Evolutionary conservation across 1,140 invertebrate species (phyloP).

Genomic region (Drosophila kikkawai): DNA sequence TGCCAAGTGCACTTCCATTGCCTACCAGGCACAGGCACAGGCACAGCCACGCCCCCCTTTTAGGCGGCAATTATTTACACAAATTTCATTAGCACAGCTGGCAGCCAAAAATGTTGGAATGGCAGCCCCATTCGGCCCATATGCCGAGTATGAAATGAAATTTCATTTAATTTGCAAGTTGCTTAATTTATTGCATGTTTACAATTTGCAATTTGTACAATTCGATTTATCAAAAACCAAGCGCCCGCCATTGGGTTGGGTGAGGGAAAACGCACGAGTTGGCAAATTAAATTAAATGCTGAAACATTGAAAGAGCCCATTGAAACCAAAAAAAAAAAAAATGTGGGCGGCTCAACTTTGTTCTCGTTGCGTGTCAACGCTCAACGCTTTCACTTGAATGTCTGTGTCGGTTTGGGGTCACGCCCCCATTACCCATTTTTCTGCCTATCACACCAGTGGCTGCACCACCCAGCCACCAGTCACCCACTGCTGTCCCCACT

Average conservation of each 20-base stretch:
- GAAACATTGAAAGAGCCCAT: constrained; percentile 43
- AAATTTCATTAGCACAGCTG: constrained; percentile 78
- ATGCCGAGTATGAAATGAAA: constrained; percentile 54
- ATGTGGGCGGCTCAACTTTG: constrained; percentile 41
- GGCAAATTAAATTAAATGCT: constrained; percentile 75
- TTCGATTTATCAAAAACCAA: constrained; percentile 67
- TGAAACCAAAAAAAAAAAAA: constrained; percentile 8
- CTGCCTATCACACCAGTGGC: constrained; percentile 9
- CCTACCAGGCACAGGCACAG: background rate
- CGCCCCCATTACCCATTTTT: constrained; percentile 63
- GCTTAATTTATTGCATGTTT: constrained; percentile 81
- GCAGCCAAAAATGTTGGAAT: constrained; percentile 49
- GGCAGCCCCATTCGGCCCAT: constrained; percentile 47
- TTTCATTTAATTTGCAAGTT: constrained; percentile 77
- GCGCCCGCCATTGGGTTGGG: background rate
- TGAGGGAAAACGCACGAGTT: constrained; percentile 57
- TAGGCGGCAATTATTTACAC: constrained; percentile 74
- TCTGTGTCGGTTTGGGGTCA: constrained; percentile 74
- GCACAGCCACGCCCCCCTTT: constrained; percentile 47
- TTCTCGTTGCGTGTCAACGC: constrained; percentile 71
- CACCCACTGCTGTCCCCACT: constrained; percentile 29
- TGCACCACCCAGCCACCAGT: constrained; percentile 10
- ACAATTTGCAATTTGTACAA: constrained; percentile 81
- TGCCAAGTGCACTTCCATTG: constrained; percentile 33
- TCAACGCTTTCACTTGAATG: constrained; percentile 76